Evolutionary conservation across 1,140 invertebrate species (phyloP).

Genomic region (Stegodyphus mimosarum): DNA sequence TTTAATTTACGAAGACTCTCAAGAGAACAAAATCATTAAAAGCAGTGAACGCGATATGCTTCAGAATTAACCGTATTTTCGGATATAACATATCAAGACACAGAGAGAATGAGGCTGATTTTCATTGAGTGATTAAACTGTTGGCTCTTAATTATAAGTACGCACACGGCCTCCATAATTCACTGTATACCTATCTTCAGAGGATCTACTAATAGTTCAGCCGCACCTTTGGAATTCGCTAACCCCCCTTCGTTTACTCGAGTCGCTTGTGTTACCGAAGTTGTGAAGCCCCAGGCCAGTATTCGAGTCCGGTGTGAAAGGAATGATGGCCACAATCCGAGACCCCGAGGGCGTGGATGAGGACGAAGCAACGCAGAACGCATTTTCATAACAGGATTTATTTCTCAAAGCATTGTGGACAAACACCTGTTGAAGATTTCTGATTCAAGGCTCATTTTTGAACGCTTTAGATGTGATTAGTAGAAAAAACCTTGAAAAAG

Average conservation of each 20-base stretch:
- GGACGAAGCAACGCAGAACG: neutral
- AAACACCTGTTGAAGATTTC: neutral
- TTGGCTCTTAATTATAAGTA: neutral
- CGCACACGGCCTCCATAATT: constrained; percentile 24
- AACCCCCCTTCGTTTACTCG: neutral
- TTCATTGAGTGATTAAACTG: neutral
- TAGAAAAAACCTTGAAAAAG: too few relatives aligned
- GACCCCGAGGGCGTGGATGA: neutral
- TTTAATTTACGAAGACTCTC: too few relatives aligned
- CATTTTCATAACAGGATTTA: constrained; percentile 53
- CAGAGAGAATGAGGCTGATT: neutral
- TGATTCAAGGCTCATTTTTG: too few relatives aligned
- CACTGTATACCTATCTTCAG: constrained; percentile 38
- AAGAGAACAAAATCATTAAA: too few relatives aligned
- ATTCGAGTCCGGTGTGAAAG: neutral
- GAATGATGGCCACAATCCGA: constrained; percentile 32
- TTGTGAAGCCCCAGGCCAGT: neutral
- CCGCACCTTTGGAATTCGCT: constrained; percentile 17
- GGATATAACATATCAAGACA: too few relatives aligned
- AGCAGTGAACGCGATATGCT: too few relatives aligned
- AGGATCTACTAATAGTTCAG: constrained; percentile 35
- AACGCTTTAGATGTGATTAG: too few relatives aligned
- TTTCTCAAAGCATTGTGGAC: neutral
- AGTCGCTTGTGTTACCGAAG: neutral
- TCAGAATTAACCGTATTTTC: too few relatives aligned